Evolutionary conservation across 2,113 vertebrate species (phyloP).

Genomic region (Oryzias woworae): DNA sequence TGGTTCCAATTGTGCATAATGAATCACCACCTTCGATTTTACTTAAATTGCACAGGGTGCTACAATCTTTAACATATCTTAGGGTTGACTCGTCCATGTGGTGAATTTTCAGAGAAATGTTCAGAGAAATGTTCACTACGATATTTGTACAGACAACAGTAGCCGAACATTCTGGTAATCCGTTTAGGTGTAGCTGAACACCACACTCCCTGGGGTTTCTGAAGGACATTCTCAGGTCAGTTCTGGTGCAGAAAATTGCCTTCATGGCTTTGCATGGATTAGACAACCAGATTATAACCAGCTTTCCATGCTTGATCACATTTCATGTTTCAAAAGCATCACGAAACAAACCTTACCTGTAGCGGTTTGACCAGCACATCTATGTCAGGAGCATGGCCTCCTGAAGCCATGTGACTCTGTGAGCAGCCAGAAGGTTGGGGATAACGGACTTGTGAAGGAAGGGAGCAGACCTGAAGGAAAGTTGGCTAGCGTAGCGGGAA

Average conservation of each 20-base stretch:
- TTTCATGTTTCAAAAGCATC: background rate
- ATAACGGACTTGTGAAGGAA: background rate
- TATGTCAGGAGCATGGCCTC: conserved; percentile 81
- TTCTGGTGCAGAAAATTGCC: no score
- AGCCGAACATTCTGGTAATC: no score
- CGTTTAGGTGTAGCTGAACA: no score
- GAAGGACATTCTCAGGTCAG: no score
- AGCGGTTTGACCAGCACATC: conserved; percentile 82
- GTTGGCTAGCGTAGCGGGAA: conserved; percentile 1
- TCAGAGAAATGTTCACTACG: background rate
- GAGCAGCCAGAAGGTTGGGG: conserved; percentile 44
- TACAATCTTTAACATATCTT: conserved; percentile 1
- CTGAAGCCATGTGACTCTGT: conserved; percentile 86
- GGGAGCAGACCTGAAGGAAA: background rate
- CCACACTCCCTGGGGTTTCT: no score
- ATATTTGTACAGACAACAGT: no score
- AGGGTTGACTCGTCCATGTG: conserved; percentile 23
- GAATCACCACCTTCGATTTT: conserved; percentile 34
- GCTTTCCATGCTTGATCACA: background rate
- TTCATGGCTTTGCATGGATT: no score
- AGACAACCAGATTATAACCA: no score
- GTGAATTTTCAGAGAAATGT: background rate
- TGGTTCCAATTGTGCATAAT: conserved; percentile 6
- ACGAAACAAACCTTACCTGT: conserved; percentile 74
- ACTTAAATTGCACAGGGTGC: conserved; percentile 3